Percentiles rank a stretch among this genome's conserved stretches.
Conservation (phyloP, 2,888 invertebrate genomes). For the Dryocosmus kuriphilus region DNA sequence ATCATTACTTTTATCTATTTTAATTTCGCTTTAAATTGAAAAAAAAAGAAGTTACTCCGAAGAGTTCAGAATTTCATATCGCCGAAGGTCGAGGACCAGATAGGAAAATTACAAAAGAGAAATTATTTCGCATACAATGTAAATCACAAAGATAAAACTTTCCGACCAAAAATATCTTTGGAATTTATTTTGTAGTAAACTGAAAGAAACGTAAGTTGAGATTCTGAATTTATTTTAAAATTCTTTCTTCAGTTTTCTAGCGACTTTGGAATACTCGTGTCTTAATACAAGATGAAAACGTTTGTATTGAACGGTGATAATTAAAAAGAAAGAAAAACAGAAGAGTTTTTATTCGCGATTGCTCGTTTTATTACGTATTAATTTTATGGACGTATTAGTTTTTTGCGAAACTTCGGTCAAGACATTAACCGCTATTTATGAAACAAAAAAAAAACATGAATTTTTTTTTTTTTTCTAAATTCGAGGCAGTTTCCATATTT, state of each 20-base stretch:
- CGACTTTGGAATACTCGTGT: background rate
- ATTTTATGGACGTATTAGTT: too few species aligned
- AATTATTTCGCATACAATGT: background rate
- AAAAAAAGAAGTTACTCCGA: background rate
- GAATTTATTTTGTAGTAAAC: too few species aligned
- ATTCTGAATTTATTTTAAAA: background rate
- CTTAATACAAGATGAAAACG: background rate
- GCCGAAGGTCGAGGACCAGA: background rate
- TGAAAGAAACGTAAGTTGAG: too few species aligned
- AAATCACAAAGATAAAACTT: background rate
- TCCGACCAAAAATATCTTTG: too few species aligned
- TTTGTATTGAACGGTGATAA: conserved; percentile 1
- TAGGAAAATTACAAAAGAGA: background rate
- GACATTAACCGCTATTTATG: too few species aligned
- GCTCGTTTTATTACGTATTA: too few species aligned
- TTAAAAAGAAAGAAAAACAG: background rate
- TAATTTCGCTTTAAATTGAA: background rate
- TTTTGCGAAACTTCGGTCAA: background rate
- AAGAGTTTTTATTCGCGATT: too few species aligned
- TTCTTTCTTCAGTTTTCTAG: background rate
- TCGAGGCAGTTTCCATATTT: background rate
- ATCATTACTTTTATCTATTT: background rate
- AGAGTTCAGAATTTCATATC: background rate
- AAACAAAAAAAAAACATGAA: background rate
- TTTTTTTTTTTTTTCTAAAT: background rate